Evolutionary conservation across 2,888 invertebrate genomes (phyloP).

Genomic region (Abrostola tripartita): DNA sequence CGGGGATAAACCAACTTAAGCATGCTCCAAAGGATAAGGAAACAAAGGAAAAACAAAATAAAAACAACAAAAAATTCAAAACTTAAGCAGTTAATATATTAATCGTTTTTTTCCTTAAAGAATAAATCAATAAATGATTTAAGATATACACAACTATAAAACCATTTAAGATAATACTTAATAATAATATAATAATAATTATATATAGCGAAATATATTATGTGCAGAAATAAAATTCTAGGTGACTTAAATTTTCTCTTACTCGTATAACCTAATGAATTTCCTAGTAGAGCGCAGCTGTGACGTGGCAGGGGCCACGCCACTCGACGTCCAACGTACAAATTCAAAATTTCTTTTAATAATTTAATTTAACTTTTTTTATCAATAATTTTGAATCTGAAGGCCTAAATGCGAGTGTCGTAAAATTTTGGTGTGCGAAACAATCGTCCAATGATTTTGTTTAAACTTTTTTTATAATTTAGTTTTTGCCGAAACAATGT

Average conservation of each 20-base stretch:
- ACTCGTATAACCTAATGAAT: constrained; percentile 87
- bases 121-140: constrained; percentile 88
- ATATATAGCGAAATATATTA: constrained; percentile 89
- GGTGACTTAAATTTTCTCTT: constrained; percentile 88
- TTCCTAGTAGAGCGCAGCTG: constrained; percentile 83
- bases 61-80: constrained; percentile 86
- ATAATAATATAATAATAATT: constrained; percentile 88
- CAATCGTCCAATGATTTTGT: constrained; percentile 78
- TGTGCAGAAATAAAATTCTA: constrained; percentile 89
- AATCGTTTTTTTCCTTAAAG: constrained; percentile 87
- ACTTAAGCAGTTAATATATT: constrained; percentile 89
- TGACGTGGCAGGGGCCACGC: constrained; percentile 63
- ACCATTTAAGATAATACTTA: constrained; percentile 88
- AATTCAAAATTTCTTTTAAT: constrained; percentile 80
- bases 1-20: constrained; percentile 67
- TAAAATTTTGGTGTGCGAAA: constrained; percentile 89
- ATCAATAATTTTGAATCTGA: constrained; percentile 90
- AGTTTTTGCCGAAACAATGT: constrained; percentile 77
- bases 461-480: constrained; percentile 65
- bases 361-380: constrained; percentile 85
- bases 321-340: constrained; percentile 83
- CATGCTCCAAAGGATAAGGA: constrained; percentile 76
- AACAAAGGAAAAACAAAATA: constrained; percentile 75
- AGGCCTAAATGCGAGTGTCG: constrained; percentile 91
- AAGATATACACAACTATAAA: constrained; percentile 89